Evolutionary conservation across 1,140 invertebrate species (phyloP), one percentile per base, ranked within the genome.

Genomic region (Anastrepha ludens): DNA sequence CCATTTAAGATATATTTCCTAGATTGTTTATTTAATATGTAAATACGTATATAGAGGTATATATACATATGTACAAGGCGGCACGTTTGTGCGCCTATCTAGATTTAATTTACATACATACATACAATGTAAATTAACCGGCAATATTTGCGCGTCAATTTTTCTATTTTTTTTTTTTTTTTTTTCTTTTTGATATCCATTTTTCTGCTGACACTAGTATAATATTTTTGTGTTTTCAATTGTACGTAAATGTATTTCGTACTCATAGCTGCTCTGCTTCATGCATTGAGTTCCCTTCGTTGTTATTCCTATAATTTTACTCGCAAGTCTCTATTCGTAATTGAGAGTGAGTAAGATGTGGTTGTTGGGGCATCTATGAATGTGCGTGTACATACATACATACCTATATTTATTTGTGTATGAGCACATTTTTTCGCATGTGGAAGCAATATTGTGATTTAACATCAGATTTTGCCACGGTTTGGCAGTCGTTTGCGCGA

Each of bases 391-490:
- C 17, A 15, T 62, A n/a, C 15, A 62, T 13, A 62, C 60, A 17
- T 17, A 62, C 60, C 17, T 17, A 62, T 62, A 13, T 62, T 62
- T 62, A n/a, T 62, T 11, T 11, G 29, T 41, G 9, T 39, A 39
- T n/a, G 29, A 9, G 29, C 44, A 39, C 67, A 39, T 39, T 17
- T 44, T 70, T 74, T 47, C 41, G 67, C 67, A 81, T 55, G 74
- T 81, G 50, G 47, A 55, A 81, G 47, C 50, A 55, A 20, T 29
- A 81, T 81, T 55, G 9, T 81, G 20, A 55, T 58, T 55, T 2
- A 58, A 81, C 74, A 81, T 11, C 47, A 55, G 74, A 81, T 81
- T 81, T 81, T 81, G 74, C 44, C 47, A 55, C 74, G 74, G 74
- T 81, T 58, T 81, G 74, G 6, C 74, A 81, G 74, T 81, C 74